These are phyloP conservation scores for Ataeniobius toweri DNA, from an alignment of 2,797 vertebrate genomes.

Conservation along the genomic window DNA sequence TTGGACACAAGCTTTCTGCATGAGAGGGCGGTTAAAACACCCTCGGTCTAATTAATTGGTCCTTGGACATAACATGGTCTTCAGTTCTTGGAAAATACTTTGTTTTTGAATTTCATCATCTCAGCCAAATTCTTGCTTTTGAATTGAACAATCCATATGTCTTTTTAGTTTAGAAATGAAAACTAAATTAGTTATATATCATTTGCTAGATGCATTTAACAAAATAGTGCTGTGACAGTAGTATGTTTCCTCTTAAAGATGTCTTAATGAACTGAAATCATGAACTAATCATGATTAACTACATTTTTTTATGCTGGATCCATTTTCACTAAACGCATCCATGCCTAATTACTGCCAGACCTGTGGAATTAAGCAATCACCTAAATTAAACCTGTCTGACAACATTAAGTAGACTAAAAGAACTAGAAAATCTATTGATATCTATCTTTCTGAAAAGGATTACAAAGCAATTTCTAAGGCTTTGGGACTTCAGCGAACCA, in stretches of 20 bases:
- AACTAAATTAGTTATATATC: constrained; percentile 49
- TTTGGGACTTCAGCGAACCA: not conserved
- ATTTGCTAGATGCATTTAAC: constrained; percentile 25
- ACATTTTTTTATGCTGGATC: too few species aligned
- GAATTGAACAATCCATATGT: constrained; percentile 37
- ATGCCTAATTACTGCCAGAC: not conserved
- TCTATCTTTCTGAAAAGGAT: not conserved
- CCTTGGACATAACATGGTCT: not conserved
- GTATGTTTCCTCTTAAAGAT: too few species aligned
- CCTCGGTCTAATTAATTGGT: constrained; percentile 7
- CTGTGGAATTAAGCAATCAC: not conserved
- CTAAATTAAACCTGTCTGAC: not conserved
- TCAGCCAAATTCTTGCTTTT: constrained; percentile 53
- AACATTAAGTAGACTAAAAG: not conserved
- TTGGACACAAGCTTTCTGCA: constrained; percentile 19
- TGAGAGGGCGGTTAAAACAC: not conserved
- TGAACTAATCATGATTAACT: too few species aligned
- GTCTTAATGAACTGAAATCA: too few species aligned
- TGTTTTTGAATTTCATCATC: constrained; percentile 43
- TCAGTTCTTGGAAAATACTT: constrained; percentile 22
- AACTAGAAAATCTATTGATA: not conserved
- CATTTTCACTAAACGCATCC: too few species aligned
- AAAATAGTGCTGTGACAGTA: too few species aligned
- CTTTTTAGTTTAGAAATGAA: constrained; percentile 41
- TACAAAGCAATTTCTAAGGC: not conserved